A percentile compares a stretch with the other conserved stretches of the same genome.
Evolutionary conservation across 2,113 vertebrate genomes (phyloP).

Genomic region (Anseranas semipalmata): DNA sequence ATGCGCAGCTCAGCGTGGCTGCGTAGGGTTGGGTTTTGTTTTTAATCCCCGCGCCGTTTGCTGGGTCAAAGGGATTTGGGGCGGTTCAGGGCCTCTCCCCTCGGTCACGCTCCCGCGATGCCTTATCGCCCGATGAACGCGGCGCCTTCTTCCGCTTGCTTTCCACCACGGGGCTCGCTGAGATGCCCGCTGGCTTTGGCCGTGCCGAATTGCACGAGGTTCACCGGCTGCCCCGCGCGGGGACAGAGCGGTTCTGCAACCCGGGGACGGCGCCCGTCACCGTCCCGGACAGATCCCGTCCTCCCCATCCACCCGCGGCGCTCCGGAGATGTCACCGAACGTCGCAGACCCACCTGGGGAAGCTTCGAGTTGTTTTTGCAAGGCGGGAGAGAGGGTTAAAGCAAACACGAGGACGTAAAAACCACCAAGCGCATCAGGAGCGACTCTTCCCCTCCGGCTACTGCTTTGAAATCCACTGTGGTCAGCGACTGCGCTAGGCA

Average conservation of each 20-base stretch:
- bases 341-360: not conserved
- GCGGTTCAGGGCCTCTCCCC: not conserved
- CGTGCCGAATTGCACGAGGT: not conserved
- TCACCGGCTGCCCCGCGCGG: not conserved
- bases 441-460: not conserved
- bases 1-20: not conserved
- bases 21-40: not conserved
- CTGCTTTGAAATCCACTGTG: not conserved
- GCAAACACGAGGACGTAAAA: not conserved
- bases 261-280: not conserved
- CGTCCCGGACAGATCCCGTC: not conserved
- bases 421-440: not conserved
- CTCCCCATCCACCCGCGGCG: not conserved
- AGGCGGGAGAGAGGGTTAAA: not conserved
- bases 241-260: too few species aligned
- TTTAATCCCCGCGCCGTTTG: rapidly evolving
- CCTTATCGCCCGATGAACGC: too few species aligned
- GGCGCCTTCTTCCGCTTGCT: too few species aligned
- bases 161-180: too few species aligned
- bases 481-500: not conserved
- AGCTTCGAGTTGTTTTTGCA: not conserved
- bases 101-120: not conserved
- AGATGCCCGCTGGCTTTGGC: not conserved
- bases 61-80: slow-evolving; percentile 25
- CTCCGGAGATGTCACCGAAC: not conserved